Evolutionary conservation across 64 coral and sea anemone species (phyloP).

Genomic region (Anthopleura sola): DNA sequence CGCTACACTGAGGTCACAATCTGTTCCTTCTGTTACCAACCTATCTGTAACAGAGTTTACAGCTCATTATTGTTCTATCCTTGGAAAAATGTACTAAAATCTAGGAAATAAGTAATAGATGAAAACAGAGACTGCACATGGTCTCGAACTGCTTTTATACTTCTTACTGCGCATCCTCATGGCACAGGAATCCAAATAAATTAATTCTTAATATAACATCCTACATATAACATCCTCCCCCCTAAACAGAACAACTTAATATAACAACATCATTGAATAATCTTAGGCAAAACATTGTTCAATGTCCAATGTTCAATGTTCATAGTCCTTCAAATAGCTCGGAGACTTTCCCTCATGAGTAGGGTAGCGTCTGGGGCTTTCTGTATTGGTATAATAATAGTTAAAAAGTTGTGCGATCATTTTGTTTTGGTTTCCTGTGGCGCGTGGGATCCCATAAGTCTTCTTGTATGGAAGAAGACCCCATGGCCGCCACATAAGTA

Average conservation of each 20-base stretch:
- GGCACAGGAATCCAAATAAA: neutral
- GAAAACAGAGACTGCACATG: neutral
- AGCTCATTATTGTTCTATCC: constrained; percentile 20
- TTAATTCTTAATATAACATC: too few species aligned
- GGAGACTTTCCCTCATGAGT: neutral
- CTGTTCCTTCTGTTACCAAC: constrained; percentile 17
- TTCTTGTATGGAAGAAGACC: too few species aligned
- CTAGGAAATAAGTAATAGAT: too few species aligned
- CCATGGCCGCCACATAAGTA: too few species aligned
- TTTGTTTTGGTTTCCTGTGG: too few species aligned
- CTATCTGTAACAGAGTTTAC: constrained; percentile 30
- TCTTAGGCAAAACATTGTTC: too few species aligned
- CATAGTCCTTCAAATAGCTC: neutral
- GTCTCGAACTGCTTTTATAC: neutral
- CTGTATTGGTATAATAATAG: too few species aligned
- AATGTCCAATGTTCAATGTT: neutral
- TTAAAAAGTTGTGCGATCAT: too few species aligned
- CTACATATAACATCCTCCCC: neutral
- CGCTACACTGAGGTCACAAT: constrained; percentile 19
- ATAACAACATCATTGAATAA: neutral
- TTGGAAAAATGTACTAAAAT: neutral
- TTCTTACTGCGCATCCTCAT: neutral
- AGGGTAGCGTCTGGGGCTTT: neutral
- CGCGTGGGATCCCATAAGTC: too few species aligned
- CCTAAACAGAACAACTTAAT: neutral